Evolutionary conservation across 2,797 vertebrate genomes (phyloP), one percentile per base, ranked within the genome.

Genomic region (Ctenopoma kingsleyae): DNA sequence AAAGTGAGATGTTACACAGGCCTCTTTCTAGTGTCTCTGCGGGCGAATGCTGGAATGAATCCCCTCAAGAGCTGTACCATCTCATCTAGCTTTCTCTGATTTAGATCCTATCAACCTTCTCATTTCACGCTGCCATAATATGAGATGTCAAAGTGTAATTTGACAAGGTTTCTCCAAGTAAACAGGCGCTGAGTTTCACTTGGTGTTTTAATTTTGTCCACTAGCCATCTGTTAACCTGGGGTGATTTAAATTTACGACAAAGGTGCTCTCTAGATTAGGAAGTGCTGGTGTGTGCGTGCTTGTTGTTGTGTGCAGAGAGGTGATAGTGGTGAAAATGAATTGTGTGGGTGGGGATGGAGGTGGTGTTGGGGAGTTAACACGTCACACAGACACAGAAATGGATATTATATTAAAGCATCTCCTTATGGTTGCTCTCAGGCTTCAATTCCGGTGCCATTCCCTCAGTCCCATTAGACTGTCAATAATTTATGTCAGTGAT

Each of bases 401-500:
- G 93, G 92, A 95, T 94, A 89, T 85, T 48, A 91, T 87, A 91
- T 93, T 92, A 94, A 95, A 92, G 91, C 90, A 91, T 94, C 93
- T 92, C 49, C 88, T 91, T 91, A 87, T 32, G 54, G 92, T 93
- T 94, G 91, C 94, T 95, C 94, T 95, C 92, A 90, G 92, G 91
- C 93, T 90, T 85, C 93, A 92, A 91, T 94, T 95, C 93, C 91
- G 94, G 93, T 92, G 92, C 91, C 93, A 91, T 88, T 90, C 86
- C 71, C 67, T 71, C 89, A 93, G 93, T 96, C 95, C 96, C 95
- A 90, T 88, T 93, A 96, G 94, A 92, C 89, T 87, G 91, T 97
- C 93, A 96, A 96, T 97, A 96, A 97, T 97, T 97, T 94, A 97
- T 97, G 91, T 80, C 80, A 64, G 86, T 89, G 91, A 95, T 96